Base-by-base conservation (phyloP, 2,888 invertebrate genomes). In the Trissolcus japonicus region DNA sequence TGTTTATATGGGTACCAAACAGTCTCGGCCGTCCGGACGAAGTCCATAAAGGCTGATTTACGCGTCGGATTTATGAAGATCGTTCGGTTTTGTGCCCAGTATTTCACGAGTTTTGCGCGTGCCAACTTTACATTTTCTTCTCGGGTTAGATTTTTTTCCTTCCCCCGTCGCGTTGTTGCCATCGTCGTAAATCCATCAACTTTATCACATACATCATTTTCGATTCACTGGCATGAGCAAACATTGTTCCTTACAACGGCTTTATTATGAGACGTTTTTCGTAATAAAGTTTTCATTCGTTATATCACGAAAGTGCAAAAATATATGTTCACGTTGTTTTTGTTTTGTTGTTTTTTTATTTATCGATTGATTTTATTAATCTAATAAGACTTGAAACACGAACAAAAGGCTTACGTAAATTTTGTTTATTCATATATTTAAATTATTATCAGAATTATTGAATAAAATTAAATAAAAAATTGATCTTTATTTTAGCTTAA, bases 31-130 rank as follows among this genome's bases (percentile, higher is more conserved):
- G 77, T 76, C 80, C 82, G 79, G 81, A 80, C 79, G 78, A 81
- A 84, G 83, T 85, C 86, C 82, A 87, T 86, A 86, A 86, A 86
- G 85, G 83, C 85, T 87, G 87, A 87, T 87, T 87, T 87, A 87
- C 86, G 86, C 82, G 82, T 82, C 80, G 84, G 85, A 87, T 87
- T 87, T 87, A 87, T 86, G 86, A 86, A 86, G 86, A 86, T 83
- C 82, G 85, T 86, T 87, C 62, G 83, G 86, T 84, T 86, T 85
- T 86, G 84, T 83, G 74, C 81, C 81, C 82, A 82, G 82, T 86
- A 86, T 85, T 86, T 84, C 84, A 84, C 83, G 81, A 75, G 80
- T 76, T 78, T 67, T 71, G 41, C 81, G 67, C 74, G 79, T 57
- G 80, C 63, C 72, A 75, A 82, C 81, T 81, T 80, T 60, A 78